A percentile compares a stretch with the other conserved stretches of the same genome.
These are phyloP conservation scores for Propsilocerus akamusi DNA, from an alignment of 1,140 invertebrate species.

Conservation along the genomic window DNA sequence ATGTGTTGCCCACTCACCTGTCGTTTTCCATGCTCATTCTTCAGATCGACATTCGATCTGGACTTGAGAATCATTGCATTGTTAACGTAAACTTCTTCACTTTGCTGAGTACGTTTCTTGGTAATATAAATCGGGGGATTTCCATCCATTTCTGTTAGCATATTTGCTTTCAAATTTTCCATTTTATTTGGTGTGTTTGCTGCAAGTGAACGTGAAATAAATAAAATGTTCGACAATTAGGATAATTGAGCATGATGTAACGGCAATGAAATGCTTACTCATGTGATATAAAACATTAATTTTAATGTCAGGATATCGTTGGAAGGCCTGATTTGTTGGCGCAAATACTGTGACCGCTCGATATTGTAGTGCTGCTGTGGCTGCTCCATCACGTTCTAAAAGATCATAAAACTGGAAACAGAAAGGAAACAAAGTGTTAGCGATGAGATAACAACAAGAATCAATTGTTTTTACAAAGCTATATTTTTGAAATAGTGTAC, in stretches of 20 bases:
- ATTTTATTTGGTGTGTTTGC: slow-evolving; percentile 48
- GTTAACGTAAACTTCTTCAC: slow-evolving; percentile 59
- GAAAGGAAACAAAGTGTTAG: slow-evolving; percentile 14
- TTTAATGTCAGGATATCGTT: slow-evolving; percentile 32
- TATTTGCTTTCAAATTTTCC: slow-evolving; percentile 40
- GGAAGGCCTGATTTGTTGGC: slow-evolving; percentile 60
- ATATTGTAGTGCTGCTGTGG: slow-evolving; percentile 43
- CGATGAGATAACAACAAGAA: neutral
- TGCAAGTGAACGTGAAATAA: slow-evolving; percentile 26
- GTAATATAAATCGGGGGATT: slow-evolving; percentile 68
- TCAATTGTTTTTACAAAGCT: neutral
- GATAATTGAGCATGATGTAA: neutral
- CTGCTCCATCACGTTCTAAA: slow-evolving; percentile 42
- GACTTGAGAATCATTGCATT: slow-evolving; percentile 52
- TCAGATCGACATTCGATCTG: slow-evolving; percentile 44
- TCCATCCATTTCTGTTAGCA: slow-evolving; percentile 55
- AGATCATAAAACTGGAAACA: slow-evolving; percentile 52
- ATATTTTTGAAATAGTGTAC: neutral
- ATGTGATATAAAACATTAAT: slow-evolving; percentile 60
- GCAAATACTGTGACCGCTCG: slow-evolving; percentile 57
- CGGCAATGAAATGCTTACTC: slow-evolving; percentile 37
- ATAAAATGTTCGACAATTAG: slow-evolving; percentile 3
- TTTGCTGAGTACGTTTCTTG: slow-evolving; percentile 29
- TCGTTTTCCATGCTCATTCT: slow-evolving; percentile 34
- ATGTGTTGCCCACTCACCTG: slow-evolving; percentile 46